Percentiles rank a stretch among this genome's conserved stretches.
These are phyloP conservation scores for Chlorocebus sabaeus DNA, from an alignment of 2,113 vertebrate genomes.

Conservation along the genomic window DNA sequence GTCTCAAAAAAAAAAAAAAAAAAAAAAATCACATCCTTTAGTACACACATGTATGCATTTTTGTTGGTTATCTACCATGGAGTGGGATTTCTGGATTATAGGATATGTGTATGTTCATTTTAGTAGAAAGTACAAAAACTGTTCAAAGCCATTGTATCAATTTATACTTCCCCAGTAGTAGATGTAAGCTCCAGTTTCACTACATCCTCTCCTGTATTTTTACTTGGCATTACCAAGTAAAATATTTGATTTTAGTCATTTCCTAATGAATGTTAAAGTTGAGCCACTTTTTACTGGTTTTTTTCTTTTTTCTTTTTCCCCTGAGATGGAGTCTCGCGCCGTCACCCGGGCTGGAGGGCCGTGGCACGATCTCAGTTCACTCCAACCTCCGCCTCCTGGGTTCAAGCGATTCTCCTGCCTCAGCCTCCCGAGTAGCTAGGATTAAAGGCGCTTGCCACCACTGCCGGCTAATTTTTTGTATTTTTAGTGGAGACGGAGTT, in stretches of 20 bases:
- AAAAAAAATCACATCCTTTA: background rate
- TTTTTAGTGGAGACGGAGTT: too few species aligned
- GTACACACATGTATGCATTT: background rate
- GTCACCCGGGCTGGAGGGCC: too few species aligned
- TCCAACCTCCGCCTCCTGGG: too few species aligned
- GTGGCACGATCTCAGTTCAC: too few species aligned
- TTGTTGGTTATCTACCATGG: background rate
- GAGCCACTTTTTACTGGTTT: background rate
- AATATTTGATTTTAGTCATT: background rate
- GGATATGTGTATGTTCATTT: background rate
- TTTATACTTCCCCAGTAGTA: background rate
- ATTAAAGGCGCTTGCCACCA: too few species aligned
- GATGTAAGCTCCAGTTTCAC: background rate
- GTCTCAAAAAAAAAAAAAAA: background rate
- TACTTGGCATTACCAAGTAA: background rate
- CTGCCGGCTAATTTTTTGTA: too few species aligned
- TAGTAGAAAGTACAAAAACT: background rate
- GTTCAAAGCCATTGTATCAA: background rate
- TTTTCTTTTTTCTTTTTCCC: too few species aligned
- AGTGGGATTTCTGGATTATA: background rate
- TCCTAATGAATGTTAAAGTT: background rate
- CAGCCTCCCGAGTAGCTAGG: too few species aligned
- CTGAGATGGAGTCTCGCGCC: too few species aligned
- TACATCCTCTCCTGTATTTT: background rate
- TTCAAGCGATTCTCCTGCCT: too few species aligned